Evolutionary conservation across 2,888 invertebrate species (phyloP).

Genomic region (Caenorhabditis wallacei): DNA sequence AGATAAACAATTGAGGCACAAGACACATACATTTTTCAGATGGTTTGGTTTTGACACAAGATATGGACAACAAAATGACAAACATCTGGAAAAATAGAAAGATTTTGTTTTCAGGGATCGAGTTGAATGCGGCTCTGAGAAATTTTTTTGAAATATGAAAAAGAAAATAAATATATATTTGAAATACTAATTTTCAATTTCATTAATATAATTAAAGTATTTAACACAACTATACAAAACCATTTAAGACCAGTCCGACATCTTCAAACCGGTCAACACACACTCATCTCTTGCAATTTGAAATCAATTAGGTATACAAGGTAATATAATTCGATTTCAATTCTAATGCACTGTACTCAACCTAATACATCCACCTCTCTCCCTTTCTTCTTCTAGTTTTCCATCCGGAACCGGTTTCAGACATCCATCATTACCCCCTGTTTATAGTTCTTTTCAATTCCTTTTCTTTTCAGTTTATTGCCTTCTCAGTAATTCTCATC

Average conservation of each 20-base stretch:
- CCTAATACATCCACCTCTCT: not conserved
- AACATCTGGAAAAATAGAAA: not conserved
- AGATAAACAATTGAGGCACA: constrained; percentile 29
- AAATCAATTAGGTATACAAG: constrained; percentile 35
- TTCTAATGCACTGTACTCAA: constrained; percentile 29
- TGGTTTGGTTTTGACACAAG: constrained; percentile 11
- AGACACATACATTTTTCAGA: constrained; percentile 34
- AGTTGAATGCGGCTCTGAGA: no score
- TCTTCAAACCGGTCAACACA: not conserved
- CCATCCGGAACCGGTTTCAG: constrained; percentile 48
- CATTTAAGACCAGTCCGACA: no score
- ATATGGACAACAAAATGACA: not conserved
- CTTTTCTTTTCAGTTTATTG: constrained; percentile 17
- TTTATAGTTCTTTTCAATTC: constrained; percentile 22
- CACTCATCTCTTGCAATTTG: not conserved
- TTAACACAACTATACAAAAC: no score
- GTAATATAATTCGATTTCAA: constrained; percentile 22
- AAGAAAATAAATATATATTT: no score
- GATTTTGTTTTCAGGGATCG: no score
- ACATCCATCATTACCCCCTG: constrained; percentile 35
- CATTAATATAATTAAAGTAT: no score
- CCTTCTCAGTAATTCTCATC: constrained; percentile 15
- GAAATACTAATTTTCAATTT: no score
- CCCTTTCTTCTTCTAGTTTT: constrained; percentile 11
- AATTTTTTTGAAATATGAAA: no score